These are phyloP conservation scores for Drosophila cracens DNA, from an alignment of 2,888 invertebrate genomes.

Conservation along the genomic window DNA sequence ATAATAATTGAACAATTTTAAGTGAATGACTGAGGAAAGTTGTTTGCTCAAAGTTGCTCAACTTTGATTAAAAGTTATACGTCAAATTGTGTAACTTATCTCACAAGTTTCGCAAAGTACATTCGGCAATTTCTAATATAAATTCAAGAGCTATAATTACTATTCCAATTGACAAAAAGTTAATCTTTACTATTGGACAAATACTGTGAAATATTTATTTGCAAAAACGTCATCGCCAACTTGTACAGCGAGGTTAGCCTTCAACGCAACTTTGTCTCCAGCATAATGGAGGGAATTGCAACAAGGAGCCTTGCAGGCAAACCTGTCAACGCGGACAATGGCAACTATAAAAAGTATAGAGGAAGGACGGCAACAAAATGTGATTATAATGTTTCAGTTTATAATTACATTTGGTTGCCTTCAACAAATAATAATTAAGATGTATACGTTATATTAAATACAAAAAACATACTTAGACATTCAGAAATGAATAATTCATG, in stretches of 20 bases:
- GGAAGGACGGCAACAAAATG: not conserved
- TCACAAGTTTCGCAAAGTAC: not conserved
- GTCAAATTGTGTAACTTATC: not conserved
- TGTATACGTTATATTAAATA: not conserved
- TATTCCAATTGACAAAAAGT: not conserved
- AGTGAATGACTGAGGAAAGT: not conserved
- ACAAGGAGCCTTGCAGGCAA: not conserved
- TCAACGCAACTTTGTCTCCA: not conserved
- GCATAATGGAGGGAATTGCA: not conserved
- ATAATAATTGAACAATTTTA: not conserved
- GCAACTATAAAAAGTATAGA: not conserved
- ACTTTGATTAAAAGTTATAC: not conserved
- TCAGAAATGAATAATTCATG: not conserved
- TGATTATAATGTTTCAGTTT: not conserved
- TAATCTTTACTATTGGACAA: not conserved
- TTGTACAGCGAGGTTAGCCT: not conserved
- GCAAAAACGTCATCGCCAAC: not conserved
- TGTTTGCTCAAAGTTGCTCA: not conserved
- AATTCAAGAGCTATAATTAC: constrained; percentile 1
- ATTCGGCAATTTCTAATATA: not conserved
- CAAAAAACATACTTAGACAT: not conserved
- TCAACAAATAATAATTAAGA: not conserved
- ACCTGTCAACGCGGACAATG: not conserved
- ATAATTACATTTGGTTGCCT: not conserved
- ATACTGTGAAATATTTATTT: not conserved